Conservation (phyloP, 2,888 invertebrate species). For the Orthosia gracilis region DNA sequence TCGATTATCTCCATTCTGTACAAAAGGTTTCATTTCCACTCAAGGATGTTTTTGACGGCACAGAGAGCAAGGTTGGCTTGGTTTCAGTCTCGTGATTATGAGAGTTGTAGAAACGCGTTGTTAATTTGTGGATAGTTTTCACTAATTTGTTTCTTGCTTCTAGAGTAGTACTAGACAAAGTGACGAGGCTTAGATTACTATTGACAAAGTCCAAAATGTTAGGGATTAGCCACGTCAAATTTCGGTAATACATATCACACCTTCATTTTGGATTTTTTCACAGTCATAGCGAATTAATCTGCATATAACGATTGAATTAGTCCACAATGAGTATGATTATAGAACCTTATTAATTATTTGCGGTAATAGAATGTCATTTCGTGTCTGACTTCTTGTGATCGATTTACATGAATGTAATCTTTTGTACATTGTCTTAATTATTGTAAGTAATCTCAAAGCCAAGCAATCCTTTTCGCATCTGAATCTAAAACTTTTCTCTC, state of each 20-base stretch:
- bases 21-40: neutral
- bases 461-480: conserved; percentile 18
- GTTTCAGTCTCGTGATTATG: neutral
- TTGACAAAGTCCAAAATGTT: no score
- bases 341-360: no score
- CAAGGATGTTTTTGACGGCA: neutral
- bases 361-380: neutral
- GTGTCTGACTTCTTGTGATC: neutral
- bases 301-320: no score
- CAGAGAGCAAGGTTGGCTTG: neutral
- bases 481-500: conserved; percentile 31
- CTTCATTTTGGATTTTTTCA: no score
- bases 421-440: neutral
- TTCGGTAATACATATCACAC: no score
- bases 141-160: neutral
- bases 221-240: no score
- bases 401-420: neutral
- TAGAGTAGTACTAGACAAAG: neutral
- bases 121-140: neutral
- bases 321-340: no score
- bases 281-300: no score
- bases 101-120: neutral
- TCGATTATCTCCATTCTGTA: conserved; percentile 19
- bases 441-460: neutral
- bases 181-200: no score